These are phyloP conservation scores for Emydura subglobosa DNA, from an alignment of 2,113 vertebrate species.

Conservation along the genomic window DNA sequence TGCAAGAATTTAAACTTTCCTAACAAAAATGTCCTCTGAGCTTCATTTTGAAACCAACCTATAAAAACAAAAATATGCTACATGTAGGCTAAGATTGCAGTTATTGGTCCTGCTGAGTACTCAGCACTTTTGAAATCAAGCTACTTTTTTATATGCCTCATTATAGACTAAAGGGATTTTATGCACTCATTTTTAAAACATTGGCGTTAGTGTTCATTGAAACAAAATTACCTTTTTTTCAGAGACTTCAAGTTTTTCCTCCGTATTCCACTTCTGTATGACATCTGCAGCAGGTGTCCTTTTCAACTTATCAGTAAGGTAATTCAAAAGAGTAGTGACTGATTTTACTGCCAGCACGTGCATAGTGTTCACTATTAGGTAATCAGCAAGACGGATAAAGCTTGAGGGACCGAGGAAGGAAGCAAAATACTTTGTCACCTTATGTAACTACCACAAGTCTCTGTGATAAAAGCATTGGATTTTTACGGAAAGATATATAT, in stretches of 20 bases:
- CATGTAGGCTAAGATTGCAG: neutral
- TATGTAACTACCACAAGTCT: neutral
- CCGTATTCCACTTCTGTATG: slow-evolving; percentile 80
- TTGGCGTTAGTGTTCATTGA: neutral
- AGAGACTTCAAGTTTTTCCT: slow-evolving; percentile 36
- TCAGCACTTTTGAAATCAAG: neutral
- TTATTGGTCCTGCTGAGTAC: neutral
- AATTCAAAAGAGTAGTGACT: slow-evolving; percentile 76
- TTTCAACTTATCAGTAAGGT: slow-evolving; percentile 79
- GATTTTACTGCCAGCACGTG: slow-evolving; percentile 83
- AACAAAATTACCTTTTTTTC: slow-evolving; percentile 73
- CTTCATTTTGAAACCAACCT: neutral
- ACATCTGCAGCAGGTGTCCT: slow-evolving; percentile 74
- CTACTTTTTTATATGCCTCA: neutral
- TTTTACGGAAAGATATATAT: neutral
- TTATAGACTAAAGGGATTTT: neutral
- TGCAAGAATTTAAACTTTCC: neutral
- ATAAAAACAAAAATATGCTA: neutral
- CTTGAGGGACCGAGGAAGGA: slow-evolving; percentile 69
- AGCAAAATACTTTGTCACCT: neutral
- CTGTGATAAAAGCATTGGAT: neutral
- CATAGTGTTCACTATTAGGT: slow-evolving; percentile 85
- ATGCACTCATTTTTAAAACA: neutral
- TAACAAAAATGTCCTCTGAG: neutral
- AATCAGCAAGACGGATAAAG: slow-evolving; percentile 88